Percentiles rank a stretch among this genome's conserved stretches.
Conservation (phyloP, 2,797 vertebrate species). For the Anguilla megastoma region DNA sequence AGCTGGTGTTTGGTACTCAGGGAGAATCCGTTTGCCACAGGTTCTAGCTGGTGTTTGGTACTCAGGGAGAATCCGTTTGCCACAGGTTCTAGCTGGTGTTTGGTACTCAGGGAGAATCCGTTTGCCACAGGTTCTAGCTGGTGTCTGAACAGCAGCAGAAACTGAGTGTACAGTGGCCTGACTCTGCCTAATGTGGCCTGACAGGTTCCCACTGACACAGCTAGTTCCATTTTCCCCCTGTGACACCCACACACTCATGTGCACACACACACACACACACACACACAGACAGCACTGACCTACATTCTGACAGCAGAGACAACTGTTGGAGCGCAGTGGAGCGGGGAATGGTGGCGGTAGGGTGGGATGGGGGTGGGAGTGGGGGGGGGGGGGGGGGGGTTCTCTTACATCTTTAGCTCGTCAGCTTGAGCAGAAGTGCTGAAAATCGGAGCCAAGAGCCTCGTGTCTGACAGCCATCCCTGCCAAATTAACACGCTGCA, state of each 20-base stretch:
- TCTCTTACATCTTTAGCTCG: conserved; percentile 31
- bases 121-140: background rate
- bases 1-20: too few relatives aligned
- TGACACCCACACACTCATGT: conserved; percentile 22
- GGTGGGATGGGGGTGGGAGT: background rate
- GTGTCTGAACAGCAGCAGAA: background rate
- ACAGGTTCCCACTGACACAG: conserved; percentile 19
- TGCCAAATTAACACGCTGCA: conserved; percentile 27
- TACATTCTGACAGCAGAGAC: conserved; percentile 41
- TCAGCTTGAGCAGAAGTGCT: conserved; percentile 40
- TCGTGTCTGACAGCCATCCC: background rate
- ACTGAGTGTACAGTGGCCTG: background rate
- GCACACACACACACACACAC: conserved; percentile 29
- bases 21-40: too few relatives aligned
- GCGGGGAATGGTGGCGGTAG: too few relatives aligned
- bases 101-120: background rate
- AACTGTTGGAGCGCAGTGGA: background rate
- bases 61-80: too few relatives aligned
- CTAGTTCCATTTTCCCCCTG: background rate
- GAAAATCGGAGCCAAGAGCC: conserved; percentile 27
- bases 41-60: too few relatives aligned
- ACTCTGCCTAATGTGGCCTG: conserved; percentile 4
- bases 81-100: too few relatives aligned
- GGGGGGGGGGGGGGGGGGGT: background rate
- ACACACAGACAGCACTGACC: conserved; percentile 33